phyloP scores from a whole-genome alignment of 2,888 invertebrate species.

The Cheilosia scutellata region DNA sequence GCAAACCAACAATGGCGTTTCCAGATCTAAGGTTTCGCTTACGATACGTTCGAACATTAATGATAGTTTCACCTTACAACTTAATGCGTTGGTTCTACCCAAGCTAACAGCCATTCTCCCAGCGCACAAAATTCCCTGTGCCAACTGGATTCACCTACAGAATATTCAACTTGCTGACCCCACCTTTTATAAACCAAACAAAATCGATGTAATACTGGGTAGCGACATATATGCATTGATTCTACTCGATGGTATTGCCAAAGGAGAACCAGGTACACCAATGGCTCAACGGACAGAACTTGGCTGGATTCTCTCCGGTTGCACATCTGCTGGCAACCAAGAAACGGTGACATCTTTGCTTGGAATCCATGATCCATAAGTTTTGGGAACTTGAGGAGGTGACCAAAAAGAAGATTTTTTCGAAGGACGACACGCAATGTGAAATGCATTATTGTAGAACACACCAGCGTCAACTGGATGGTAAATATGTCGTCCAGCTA shows the following conservation, averaged over 20 bases:
- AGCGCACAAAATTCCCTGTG: neutral
- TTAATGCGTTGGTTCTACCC: neutral
- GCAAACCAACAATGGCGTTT: too few species aligned
- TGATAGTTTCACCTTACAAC: neutral
- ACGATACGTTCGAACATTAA: too few species aligned
- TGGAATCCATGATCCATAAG: constrained; percentile 2
- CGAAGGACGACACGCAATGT: too few species aligned
- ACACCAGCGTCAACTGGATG: neutral
- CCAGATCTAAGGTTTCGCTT: too few species aligned
- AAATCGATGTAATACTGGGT: neutral
- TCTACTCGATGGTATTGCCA: neutral
- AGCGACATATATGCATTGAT: neutral
- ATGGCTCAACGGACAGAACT: constrained; percentile 14
- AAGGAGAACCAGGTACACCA: neutral
- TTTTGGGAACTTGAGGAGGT: constrained; percentile 33
- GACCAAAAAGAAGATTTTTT: neutral
- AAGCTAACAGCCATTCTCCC: constrained; percentile 3
- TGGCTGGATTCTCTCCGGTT: constrained; percentile 1
- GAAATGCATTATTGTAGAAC: too few species aligned
- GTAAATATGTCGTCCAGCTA: constrained; percentile 19
- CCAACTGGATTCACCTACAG: neutral
- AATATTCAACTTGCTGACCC: neutral
- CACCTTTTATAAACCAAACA: neutral
- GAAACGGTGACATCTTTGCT: neutral
- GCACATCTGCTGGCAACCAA: neutral